Evolutionary conservation across 92 coral and sea anemone species (phyloP), one percentile per base, ranked within the genome.

Genomic region (Desmophyllum pertusum): DNA sequence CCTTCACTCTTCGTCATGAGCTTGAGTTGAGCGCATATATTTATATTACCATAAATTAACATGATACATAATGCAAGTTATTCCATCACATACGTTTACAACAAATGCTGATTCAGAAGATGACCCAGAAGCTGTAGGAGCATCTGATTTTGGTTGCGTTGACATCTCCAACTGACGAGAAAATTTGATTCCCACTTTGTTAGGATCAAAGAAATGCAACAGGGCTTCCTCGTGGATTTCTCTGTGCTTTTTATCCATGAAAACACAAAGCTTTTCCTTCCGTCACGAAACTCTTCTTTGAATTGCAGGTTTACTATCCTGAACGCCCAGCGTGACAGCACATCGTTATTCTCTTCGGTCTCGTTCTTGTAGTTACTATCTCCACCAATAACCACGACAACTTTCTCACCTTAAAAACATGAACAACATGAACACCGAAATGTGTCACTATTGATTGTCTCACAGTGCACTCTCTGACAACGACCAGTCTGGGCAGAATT

Each of bases 211-310:
- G 80, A 70, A 91, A 57, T 77, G 86, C 46, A 77, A 25, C 25
- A 91, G 84, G 4, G 94, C 94, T 29, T 91, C 89, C 53, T 91
- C 91, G 66, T 91, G 94, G 23, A 91, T 91, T 77, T 89, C 80
- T 21, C 78, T 45, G 80, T 91, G 91, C 21, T 75, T 31, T 64
- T 88, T 70, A 36, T 87, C 94, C 94, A 91, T 13, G 94, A 91
- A 77, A 91, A 91, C 6, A 91, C 84, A 39, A 91, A 87, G 41
- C 94, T 88, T 65, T 74, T 83, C 45, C 78, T 67, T 33, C 73
- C 73, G 25, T 11, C 38, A 46, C 53, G 57, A 13, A 31, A 46
- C 39, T 31, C 39, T 6, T 43, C 78, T 29, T 41, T 45, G 21
- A 40, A 19, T 35, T 29, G 77, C 10, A 23, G 25, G 29, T 23